Evolutionary conservation across 2,797 vertebrate genomes (phyloP).

Genomic region (Rousettus madagascariensis): DNA sequence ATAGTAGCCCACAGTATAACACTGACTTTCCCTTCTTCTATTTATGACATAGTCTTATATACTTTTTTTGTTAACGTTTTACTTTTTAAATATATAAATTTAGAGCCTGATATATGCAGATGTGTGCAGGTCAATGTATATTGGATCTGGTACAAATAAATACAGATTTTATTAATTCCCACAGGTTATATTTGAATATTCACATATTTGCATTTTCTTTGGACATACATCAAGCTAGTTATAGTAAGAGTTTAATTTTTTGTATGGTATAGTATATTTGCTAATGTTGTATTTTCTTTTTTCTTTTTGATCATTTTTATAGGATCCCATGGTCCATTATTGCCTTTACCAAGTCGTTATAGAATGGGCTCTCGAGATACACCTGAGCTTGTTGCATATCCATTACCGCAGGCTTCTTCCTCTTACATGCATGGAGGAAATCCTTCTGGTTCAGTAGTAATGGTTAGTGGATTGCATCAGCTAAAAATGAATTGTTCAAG

Average conservation of each 20-base stretch:
- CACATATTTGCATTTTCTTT: slow-evolving; percentile 42
- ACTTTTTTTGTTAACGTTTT: neutral
- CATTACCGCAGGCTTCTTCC: slow-evolving; percentile 92
- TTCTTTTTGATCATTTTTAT: slow-evolving; percentile 62
- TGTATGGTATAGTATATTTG: neutral
- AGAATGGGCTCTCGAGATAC: slow-evolving; percentile 92
- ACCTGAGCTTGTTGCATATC: slow-evolving; percentile 95
- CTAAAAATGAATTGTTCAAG: slow-evolving; percentile 98
- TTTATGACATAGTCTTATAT: neutral
- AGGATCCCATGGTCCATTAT: slow-evolving; percentile 93
- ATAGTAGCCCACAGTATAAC: neutral
- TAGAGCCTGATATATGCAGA: neutral
- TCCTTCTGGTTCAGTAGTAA: slow-evolving; percentile 94
- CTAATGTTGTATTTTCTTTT: neutral
- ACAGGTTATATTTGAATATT: slow-evolving; percentile 24
- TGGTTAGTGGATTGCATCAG: slow-evolving; percentile 97
- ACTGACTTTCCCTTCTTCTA: neutral
- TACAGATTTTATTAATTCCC: slow-evolving; percentile 37
- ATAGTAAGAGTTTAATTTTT: slow-evolving; percentile 37
- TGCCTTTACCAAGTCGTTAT: slow-evolving; percentile 95
- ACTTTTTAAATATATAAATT: neutral
- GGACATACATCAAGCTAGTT: neutral
- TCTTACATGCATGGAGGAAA: slow-evolving; percentile 91
- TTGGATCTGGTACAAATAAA: slow-evolving; percentile 20
- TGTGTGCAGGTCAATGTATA: neutral